Conservation (phyloP, 1,140 invertebrate genomes). For the Battus philenor region DNA sequence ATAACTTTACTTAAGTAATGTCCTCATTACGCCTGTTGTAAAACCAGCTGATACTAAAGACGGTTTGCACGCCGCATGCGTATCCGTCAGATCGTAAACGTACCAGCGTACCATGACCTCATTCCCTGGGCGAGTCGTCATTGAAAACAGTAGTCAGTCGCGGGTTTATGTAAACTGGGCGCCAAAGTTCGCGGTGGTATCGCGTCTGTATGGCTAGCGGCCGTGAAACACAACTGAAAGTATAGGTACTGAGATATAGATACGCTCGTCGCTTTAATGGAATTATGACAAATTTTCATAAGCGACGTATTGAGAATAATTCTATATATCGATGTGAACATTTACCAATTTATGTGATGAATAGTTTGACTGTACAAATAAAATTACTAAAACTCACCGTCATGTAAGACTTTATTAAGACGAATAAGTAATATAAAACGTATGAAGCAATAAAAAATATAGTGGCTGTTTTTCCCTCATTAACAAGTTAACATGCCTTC, state of each 20-base stretch:
- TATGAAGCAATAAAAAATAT: too few species aligned
- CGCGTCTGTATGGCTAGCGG: conserved; percentile 4
- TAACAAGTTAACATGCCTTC: too few species aligned
- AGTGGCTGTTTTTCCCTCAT: too few species aligned
- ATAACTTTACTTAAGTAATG: conserved; percentile 8
- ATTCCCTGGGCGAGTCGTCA: neutral
- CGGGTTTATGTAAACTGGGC: conserved; percentile 4
- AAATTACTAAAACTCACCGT: too few species aligned
- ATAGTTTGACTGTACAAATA: too few species aligned
- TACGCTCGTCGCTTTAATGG: conserved; percentile 8
- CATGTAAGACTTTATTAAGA: too few species aligned
- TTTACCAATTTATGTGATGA: too few species aligned
- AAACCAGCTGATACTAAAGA: conserved; percentile 22
- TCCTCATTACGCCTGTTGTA: conserved; percentile 14
- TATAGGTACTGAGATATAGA: too few species aligned
- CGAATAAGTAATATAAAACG: too few species aligned
- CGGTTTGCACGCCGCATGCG: conserved; percentile 19
- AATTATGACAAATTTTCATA: too few species aligned
- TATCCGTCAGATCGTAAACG: conserved; percentile 10
- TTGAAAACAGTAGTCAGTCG: conserved; percentile 3
- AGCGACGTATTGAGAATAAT: too few species aligned
- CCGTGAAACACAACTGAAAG: conserved; percentile 15
- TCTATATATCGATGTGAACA: too few species aligned
- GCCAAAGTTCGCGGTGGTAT: conserved; percentile 1
- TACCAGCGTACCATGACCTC: conserved; percentile 15